Percentiles rank a stretch among this genome's conserved stretches.
These are phyloP conservation scores for Caenorhabditis brenneri DNA, from an alignment of 1,140 invertebrate genomes.

Conservation along the genomic window DNA sequence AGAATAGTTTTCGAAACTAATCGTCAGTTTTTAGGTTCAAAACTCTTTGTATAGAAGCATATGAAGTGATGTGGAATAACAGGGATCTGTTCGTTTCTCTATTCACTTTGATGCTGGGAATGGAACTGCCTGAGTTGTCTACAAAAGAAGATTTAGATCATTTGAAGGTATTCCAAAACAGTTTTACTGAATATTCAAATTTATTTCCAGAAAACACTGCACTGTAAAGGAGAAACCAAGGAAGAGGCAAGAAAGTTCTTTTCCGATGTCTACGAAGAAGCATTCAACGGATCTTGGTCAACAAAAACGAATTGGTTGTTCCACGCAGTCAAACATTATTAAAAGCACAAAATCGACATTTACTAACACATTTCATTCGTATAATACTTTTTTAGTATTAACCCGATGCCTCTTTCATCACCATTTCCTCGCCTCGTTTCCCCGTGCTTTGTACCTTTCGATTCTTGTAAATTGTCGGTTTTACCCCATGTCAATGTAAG, in stretches of 20 bases:
- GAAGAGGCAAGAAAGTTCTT: constrained; percentile 47
- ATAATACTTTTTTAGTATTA: neutral
- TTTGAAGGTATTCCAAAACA: constrained; percentile 77
- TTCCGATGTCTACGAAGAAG: constrained; percentile 80
- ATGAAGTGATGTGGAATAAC: constrained; percentile 86
- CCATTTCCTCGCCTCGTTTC: neutral
- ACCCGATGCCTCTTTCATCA: neutral
- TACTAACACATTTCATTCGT: neutral
- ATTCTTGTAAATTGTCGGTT: neutral
- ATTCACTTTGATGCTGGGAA: constrained; percentile 98
- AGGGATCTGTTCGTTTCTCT: constrained; percentile 90
- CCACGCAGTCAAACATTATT: constrained; percentile 74
- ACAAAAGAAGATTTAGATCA: constrained; percentile 90
- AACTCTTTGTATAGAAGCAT: constrained; percentile 85
- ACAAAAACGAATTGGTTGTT: constrained; percentile 94
- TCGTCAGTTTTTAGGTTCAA: constrained; percentile 80
- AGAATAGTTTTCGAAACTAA: no score
- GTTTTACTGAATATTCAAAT: neutral
- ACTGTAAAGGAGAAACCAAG: neutral
- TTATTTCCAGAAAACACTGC: constrained; percentile 33
- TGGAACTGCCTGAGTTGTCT: constrained; percentile 86
- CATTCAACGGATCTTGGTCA: constrained; percentile 89
- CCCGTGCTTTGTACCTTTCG: neutral
- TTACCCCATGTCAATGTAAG: neutral
- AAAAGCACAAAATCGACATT: neutral